A percentile compares a stretch with the other conserved stretches of the same genome.
Conservation (phyloP, 2,797 vertebrate species). For the Labeo calbasu region DNA sequence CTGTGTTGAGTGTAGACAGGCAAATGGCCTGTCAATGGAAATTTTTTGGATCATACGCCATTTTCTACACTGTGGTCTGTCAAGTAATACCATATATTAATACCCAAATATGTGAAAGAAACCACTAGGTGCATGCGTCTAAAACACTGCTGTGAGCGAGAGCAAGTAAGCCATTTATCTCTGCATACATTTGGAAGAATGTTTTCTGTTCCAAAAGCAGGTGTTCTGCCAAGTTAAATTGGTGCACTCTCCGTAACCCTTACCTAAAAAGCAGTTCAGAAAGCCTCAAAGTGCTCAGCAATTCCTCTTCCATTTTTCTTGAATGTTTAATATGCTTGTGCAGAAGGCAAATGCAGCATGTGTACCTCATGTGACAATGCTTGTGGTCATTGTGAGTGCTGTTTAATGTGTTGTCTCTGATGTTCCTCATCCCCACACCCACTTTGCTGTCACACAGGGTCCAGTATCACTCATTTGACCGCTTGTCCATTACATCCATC, state of each 20-base stretch:
- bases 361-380: neutral
- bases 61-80: neutral
- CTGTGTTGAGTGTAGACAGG: neutral
- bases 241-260: neutral
- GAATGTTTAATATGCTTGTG: neutral
- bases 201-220: slow-evolving; percentile 50
- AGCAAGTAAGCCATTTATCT: slow-evolving; percentile 51
- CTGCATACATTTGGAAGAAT: slow-evolving; percentile 54
- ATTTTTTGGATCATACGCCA: neutral
- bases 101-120: neutral
- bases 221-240: slow-evolving; percentile 37
- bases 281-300: neutral
- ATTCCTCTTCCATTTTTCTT: neutral
- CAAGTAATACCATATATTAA: slow-evolving; percentile 1
- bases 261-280: neutral
- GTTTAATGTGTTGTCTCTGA: slow-evolving; percentile 40
- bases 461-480: slow-evolving; percentile 68
- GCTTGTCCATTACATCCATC: slow-evolving; percentile 67
- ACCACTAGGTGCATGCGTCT: neutral
- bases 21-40: neutral
- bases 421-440: slow-evolving; percentile 44
- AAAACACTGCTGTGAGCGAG: neutral
- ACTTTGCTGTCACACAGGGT: slow-evolving; percentile 62
- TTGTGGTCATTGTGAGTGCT: slow-evolving; percentile 38
- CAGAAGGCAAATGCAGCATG: neutral